Base-by-base conservation (phyloP, 2,888 invertebrate genomes). In the Sinopyrophorus schimmeli region DNA sequence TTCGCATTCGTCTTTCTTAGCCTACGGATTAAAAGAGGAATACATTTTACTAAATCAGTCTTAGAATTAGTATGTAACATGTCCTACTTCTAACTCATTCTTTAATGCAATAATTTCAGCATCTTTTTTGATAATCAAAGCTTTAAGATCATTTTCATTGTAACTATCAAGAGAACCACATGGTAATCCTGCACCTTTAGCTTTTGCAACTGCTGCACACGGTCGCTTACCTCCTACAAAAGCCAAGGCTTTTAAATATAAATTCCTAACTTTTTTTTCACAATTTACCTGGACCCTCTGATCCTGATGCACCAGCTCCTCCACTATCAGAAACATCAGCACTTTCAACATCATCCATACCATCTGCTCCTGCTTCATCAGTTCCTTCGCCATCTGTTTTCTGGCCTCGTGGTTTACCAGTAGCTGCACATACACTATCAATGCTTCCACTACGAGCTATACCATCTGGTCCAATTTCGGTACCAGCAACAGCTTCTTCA, bases 1-100 rank as follows among this genome's bases (percentile, higher is more conserved):
- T n/a, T 60, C 57, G 38, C 64, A 62, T 30, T 67, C 58, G 11
- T 58, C 57, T 47, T 65, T 58, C 42, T 55, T 55, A 12, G 62
- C 64, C 66, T 69, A 47, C 28, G 59, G n/a, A n/a, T n/a, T n/a
- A n/a, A n/a, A n/a, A n/a, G n/a, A n/a, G n/a, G n/a, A n/a, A n/a
- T n/a, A n/a, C n/a, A n/a, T n/a, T n/a, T n/a, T n/a, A n/a, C n/a
- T n/a, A n/a, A n/a, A n/a, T n/a, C n/a, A n/a, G n/a, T n/a, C n/a
- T n/a, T n/a, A 12, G 12, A 6, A 6, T 3, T 28, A 5, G 2
- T n/a, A n/a, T n/a, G n/a, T n/a, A n/a, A n/a, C n/a, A n/a, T n/a
- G n/a, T n/a, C n/a, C n/a, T 53, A 59, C 59, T 14, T 44, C 54
- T 14, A 59, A 44, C 16, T 49, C 52, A 26, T 50, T 53, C 37